Evolutionary conservation across 2,888 invertebrate genomes (phyloP).

Genomic region (Amaurobius ferox): DNA sequence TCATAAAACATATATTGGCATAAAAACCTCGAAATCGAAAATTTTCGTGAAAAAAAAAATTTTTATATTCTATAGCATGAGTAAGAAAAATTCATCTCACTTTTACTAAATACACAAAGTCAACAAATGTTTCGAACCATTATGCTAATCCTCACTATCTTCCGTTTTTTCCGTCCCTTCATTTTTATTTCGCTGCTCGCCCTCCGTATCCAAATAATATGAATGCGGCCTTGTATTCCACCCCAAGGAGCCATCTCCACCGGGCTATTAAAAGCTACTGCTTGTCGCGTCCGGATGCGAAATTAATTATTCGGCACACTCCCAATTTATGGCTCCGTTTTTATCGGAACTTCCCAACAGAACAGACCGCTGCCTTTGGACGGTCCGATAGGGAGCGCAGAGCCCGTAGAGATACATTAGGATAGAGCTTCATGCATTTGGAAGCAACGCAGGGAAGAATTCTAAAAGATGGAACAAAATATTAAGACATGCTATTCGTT

Average conservation of each 20-base stretch:
- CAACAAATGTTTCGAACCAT: too few relatives aligned
- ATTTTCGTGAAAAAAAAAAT: too few relatives aligned
- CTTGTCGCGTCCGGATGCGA: conserved; percentile 15
- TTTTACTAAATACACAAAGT: too few relatives aligned
- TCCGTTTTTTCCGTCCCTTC: too few relatives aligned
- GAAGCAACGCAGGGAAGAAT: too few relatives aligned
- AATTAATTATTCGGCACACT: conserved; percentile 64
- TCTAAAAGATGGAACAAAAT: too few relatives aligned
- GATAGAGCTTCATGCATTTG: neutral
- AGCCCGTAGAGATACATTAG: neutral
- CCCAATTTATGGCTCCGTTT: conserved; percentile 63
- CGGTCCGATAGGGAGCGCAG: neutral
- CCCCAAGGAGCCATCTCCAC: conserved; percentile 59
- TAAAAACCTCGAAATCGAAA: too few relatives aligned
- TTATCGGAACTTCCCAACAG: neutral
- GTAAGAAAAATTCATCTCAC: too few relatives aligned
- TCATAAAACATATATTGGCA: too few relatives aligned
- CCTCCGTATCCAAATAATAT: neutral
- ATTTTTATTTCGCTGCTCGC: neutral
- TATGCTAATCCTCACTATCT: too few relatives aligned
- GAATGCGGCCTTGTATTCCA: conserved; percentile 13
- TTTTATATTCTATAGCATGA: too few relatives aligned
- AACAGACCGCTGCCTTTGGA: neutral
- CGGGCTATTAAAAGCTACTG: conserved; percentile 47
- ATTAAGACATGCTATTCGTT: too few relatives aligned